Percentiles rank a stretch among this genome's conserved stretches.
Evolutionary conservation across 2,888 invertebrate species (phyloP).

Genomic region (Pycnomerus fuliginosus): DNA sequence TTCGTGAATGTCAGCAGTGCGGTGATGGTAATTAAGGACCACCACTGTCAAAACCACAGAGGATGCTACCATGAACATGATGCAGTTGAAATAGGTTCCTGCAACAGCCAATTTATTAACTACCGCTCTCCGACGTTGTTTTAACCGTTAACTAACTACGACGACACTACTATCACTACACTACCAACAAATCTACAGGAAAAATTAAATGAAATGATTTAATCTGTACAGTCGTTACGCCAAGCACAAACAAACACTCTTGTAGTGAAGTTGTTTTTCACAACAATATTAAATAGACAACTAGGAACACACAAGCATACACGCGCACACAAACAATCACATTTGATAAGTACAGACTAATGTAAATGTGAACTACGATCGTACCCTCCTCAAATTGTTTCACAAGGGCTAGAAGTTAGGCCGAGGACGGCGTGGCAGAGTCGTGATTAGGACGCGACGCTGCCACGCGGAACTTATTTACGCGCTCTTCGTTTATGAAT

Average conservation of each 20-base stretch:
- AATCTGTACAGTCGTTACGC: conserved; percentile 44
- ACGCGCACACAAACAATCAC: conserved; percentile 43
- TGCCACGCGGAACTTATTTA: conserved; percentile 37
- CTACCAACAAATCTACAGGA: conserved; percentile 25
- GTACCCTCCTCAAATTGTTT: conserved; percentile 52
- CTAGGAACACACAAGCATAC: conserved; percentile 32
- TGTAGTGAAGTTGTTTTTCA: conserved; percentile 17
- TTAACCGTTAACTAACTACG: conserved; percentile 22
- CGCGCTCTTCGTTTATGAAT: conserved; percentile 34
- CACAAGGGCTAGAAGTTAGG: conserved; percentile 44
- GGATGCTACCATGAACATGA: conserved; percentile 99
- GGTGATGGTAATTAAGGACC: conserved; percentile 96
- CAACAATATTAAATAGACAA: conserved; percentile 23
- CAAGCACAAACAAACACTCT: conserved; percentile 49
- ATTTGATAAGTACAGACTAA: conserved; percentile 37
- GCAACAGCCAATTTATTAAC: conserved; percentile 39
- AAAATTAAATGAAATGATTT: conserved; percentile 29
- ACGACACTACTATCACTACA: conserved; percentile 25
- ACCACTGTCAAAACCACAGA: conserved; percentile 96
- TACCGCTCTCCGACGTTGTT: conserved; percentile 14
- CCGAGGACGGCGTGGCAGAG: conserved; percentile 47
- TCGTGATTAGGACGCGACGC: conserved; percentile 35
- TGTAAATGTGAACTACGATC: conserved; percentile 46
- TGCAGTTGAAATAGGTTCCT: conserved; percentile 98
- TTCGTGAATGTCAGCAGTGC: conserved; percentile 93